A percentile compares a stretch with the other conserved stretches of the same genome.
Evolutionary conservation across 2,888 invertebrate species (phyloP).

Genomic region (Coecobrya sp.): DNA sequence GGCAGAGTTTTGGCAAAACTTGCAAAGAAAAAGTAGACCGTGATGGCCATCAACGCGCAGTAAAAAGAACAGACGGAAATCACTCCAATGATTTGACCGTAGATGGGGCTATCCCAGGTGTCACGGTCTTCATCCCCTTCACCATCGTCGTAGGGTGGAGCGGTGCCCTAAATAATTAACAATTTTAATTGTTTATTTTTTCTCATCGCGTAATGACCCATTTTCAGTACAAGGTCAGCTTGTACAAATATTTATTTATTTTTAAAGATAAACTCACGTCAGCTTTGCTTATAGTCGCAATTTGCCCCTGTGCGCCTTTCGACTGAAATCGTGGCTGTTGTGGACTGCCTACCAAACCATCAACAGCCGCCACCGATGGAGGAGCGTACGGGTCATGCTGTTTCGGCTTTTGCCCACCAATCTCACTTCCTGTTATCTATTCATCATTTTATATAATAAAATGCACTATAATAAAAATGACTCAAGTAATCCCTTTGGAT

Average conservation of each 20-base stretch:
- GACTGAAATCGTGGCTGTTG: background rate
- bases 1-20: conserved; percentile 89
- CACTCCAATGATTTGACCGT: conserved; percentile 88
- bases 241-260: background rate
- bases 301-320: background rate
- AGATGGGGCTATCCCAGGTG: conserved; percentile 90
- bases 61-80: conserved; percentile 91
- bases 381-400: background rate
- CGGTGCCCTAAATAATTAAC: too few species aligned
- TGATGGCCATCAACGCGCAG: conserved; percentile 32
- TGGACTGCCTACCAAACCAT: background rate
- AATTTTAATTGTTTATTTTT: too few species aligned
- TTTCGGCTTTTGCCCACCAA: conserved; percentile 33
- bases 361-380: background rate
- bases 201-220: too few species aligned
- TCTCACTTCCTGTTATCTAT: conserved; percentile 54
- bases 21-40: conserved; percentile 87
- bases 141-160: background rate
- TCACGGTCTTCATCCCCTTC: conserved; percentile 66
- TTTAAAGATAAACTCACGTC: background rate
- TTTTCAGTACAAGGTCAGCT: background rate
- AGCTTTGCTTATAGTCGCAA: background rate
- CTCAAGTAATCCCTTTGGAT: too few species aligned
- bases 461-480: background rate
- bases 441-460: background rate